These are phyloP conservation scores for Cabera pusaria DNA, from an alignment of 2,888 invertebrate species.

Conservation along the genomic window DNA sequence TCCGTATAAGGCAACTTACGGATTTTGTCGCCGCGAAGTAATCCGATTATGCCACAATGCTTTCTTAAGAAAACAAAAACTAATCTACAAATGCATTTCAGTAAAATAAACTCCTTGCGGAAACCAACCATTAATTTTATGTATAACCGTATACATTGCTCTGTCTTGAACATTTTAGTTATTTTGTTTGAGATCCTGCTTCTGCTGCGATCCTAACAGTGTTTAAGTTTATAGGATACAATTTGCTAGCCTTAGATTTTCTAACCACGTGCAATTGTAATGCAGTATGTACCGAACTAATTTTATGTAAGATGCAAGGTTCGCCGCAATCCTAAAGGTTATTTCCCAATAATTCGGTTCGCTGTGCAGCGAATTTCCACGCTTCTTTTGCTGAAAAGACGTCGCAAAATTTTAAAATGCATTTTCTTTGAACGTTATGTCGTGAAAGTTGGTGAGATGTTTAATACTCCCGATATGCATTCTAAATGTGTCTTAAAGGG, in stretches of 20 bases:
- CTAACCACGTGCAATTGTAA: conserved; percentile 58
- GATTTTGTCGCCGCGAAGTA: conserved; percentile 20
- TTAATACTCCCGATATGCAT: conserved; percentile 16
- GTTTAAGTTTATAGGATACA: conserved; percentile 56
- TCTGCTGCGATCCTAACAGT: too few species aligned
- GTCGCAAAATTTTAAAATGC: conserved; percentile 12
- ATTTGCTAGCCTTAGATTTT: conserved; percentile 54
- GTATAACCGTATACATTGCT: conserved; percentile 43
- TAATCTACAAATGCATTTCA: conserved; percentile 37
- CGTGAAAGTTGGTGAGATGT: conserved; percentile 13
- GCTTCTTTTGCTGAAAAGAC: conserved; percentile 9
- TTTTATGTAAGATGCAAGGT: conserved; percentile 48
- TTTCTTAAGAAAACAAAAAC: conserved; percentile 39
- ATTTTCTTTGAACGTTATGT: conserved; percentile 9
- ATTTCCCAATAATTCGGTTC: conserved; percentile 30
- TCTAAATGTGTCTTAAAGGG: conserved; percentile 12
- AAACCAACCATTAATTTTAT: conserved; percentile 54
- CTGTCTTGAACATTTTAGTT: conserved; percentile 51
- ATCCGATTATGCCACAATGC: conserved; percentile 16
- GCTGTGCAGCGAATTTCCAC: conserved; percentile 3
- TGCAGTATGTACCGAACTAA: conserved; percentile 49
- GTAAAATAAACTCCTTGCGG: conserved; percentile 39
- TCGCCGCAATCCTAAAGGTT: conserved; percentile 31
- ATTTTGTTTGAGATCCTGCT: conserved; percentile 48
- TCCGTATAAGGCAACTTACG: conserved; percentile 24